Evolutionary conservation across 2,888 invertebrate species (phyloP).

Genomic region (Chydorus sphaericus): DNA sequence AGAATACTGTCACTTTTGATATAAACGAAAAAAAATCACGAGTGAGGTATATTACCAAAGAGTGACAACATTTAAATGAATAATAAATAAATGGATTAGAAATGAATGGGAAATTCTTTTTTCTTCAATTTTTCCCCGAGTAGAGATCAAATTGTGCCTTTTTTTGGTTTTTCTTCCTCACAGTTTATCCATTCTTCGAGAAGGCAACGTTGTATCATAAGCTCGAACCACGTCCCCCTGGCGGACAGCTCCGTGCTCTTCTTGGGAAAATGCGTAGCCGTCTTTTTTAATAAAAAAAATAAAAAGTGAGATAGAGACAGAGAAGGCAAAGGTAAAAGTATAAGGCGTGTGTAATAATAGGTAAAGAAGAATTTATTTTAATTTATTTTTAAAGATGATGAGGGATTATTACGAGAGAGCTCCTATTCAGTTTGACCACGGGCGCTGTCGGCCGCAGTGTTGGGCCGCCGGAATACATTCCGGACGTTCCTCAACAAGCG

Average conservation of each 20-base stretch:
- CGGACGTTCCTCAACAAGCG: slow-evolving; percentile 86
- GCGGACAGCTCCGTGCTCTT: slow-evolving; percentile 89
- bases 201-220: slow-evolving; percentile 79
- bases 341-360: too few species aligned
- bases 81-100: too few species aligned
- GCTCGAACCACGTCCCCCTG: slow-evolving; percentile 90
- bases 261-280: slow-evolving; percentile 98
- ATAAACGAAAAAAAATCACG: too few species aligned
- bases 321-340: too few species aligned
- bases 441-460: slow-evolving; percentile 28
- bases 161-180: too few species aligned
- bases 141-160: too few species aligned
- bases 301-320: slow-evolving; percentile 6
- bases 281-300: slow-evolving; percentile 39
- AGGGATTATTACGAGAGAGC: slow-evolving; percentile 71
- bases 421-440: slow-evolving; percentile 61
- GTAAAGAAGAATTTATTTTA: background rate
- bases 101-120: too few species aligned
- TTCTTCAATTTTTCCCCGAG: too few species aligned
- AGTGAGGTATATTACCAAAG: too few species aligned
- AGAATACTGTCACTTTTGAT: too few species aligned
- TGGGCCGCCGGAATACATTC: slow-evolving; percentile 74
- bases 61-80: too few species aligned
- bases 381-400: too few species aligned
- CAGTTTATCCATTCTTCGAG: background rate